phyloP scores from a whole-genome alignment of 2,113 vertebrate species.

The Malurus melanocephalus region DNA sequence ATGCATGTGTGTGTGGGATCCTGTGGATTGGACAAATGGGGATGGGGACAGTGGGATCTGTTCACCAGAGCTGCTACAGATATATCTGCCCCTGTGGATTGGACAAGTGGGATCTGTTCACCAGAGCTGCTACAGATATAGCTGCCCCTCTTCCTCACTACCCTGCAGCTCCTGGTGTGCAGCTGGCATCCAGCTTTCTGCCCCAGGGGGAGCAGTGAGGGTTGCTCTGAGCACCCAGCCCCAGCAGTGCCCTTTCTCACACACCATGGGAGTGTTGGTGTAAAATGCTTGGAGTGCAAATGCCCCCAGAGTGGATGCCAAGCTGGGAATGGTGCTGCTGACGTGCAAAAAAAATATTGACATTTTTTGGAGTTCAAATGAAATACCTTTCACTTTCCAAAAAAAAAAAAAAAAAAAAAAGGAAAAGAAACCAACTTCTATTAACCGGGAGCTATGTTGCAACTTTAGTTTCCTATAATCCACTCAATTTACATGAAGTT shows the following conservation, averaged over 20 bases:
- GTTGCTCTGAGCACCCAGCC: background rate
- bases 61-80: background rate
- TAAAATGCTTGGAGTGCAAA: background rate
- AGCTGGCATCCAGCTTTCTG: background rate
- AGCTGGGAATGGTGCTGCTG: background rate
- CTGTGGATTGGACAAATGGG: background rate
- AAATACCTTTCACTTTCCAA: background rate
- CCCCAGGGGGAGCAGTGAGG: background rate
- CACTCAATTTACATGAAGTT: background rate
- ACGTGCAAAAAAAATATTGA: background rate
- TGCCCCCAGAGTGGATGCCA: background rate
- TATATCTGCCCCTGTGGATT: background rate
- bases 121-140: background rate
- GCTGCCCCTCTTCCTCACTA: background rate
- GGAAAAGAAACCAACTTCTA: background rate
- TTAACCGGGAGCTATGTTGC: background rate
- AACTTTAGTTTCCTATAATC: conserved; percentile 19
- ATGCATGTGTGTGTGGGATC: accelerated
- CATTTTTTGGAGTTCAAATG: background rate
- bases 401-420: background rate
- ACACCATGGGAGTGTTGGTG: background rate
- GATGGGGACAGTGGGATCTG: background rate
- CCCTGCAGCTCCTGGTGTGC: background rate
- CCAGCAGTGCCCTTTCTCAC: background rate
- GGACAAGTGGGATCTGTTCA: background rate